A percentile compares a stretch with the other conserved stretches of the same genome.
These are phyloP conservation scores for Apamea crenata DNA, from an alignment of 2,888 invertebrate species.

Conservation along the genomic window DNA sequence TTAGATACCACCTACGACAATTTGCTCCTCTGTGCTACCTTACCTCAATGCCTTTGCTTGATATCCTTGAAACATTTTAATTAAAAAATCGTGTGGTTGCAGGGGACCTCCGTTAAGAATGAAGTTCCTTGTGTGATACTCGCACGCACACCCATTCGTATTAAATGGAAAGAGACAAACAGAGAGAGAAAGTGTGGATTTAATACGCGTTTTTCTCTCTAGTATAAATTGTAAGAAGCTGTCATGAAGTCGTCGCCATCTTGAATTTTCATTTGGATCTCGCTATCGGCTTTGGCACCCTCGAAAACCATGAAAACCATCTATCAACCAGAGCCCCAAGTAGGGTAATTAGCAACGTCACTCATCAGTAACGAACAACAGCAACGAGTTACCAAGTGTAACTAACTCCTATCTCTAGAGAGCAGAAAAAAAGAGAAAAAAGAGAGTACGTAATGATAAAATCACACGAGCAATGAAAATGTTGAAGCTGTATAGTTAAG, in stretches of 20 bases:
- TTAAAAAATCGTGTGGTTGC: neutral
- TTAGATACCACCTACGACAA: neutral
- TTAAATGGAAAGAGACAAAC: neutral
- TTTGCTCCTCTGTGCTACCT: neutral
- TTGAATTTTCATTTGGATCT: too few species aligned
- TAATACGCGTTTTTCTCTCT: too few species aligned
- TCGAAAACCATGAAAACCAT: too few species aligned
- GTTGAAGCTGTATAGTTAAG: neutral
- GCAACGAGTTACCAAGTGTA: too few species aligned
- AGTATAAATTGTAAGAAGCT: too few species aligned
- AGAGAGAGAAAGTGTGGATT: neutral
- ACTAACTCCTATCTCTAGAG: too few species aligned
- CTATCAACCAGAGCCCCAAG: too few species aligned
- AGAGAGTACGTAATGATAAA: neutral
- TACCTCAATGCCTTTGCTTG: neutral
- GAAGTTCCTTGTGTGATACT: neutral
- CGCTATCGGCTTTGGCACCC: too few species aligned
- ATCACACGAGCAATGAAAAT: neutral
- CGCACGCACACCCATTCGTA: neutral
- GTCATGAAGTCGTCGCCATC: too few species aligned
- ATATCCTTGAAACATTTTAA: constrained; percentile 9
- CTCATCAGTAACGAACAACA: too few species aligned
- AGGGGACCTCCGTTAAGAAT: neutral
- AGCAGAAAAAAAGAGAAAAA: too few species aligned
- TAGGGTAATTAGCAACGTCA: too few species aligned